Evolutionary conservation across 2,797 vertebrate species (phyloP).

Genomic region (Adelosebastes latens): DNA sequence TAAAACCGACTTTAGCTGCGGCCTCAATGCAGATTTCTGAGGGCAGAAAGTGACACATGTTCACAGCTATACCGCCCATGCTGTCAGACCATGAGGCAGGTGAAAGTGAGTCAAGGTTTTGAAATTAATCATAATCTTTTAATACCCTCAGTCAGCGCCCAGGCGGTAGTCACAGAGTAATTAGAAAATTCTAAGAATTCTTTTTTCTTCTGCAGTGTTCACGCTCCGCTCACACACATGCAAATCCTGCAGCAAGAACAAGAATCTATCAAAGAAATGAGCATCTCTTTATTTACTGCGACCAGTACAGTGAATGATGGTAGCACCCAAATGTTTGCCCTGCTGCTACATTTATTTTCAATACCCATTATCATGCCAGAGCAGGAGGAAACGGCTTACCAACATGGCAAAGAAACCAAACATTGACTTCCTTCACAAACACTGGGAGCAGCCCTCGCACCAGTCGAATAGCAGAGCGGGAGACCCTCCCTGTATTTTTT

Average conservation of each 20-base stretch:
- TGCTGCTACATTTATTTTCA: conserved; percentile 49
- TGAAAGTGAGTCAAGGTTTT: neutral
- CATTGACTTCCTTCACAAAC: conserved; percentile 56
- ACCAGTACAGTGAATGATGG: neutral
- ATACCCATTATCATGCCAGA: conserved; percentile 35
- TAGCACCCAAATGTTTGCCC: neutral
- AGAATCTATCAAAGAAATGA: neutral
- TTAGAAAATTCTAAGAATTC: neutral
- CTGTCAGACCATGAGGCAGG: neutral
- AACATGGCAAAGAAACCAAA: conserved; percentile 45
- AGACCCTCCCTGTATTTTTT: conserved; percentile 46
- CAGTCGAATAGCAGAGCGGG: conserved; percentile 32
- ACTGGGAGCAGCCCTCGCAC: conserved; percentile 31
- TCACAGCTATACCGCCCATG: neutral
- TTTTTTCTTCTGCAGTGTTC: neutral
- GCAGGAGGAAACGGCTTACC: conserved; percentile 57
- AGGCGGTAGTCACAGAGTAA: neutral
- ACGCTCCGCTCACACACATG: neutral
- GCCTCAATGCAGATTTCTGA: neutral
- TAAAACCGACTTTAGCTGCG: neutral
- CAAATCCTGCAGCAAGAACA: neutral
- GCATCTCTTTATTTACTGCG: neutral
- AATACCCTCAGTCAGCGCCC: neutral
- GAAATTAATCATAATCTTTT: conserved; percentile 8
- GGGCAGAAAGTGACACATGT: neutral